Evolutionary conservation across 35 echinoderm and acorn worm species (phyloP).

Genomic region (Heliocidaris tuberculata): DNA sequence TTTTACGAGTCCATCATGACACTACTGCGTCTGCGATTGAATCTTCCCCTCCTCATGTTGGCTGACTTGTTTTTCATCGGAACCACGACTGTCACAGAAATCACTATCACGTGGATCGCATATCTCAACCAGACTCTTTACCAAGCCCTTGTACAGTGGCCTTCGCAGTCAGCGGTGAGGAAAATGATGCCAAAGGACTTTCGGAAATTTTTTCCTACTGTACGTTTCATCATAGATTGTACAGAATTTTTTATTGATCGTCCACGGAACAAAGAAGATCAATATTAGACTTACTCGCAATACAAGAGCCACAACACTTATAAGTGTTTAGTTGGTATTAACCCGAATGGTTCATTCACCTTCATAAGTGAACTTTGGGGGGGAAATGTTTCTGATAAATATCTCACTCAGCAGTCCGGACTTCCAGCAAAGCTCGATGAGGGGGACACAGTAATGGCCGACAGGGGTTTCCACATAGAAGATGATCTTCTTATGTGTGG

Average conservation of each 20-base stretch:
- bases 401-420: slow-evolving; percentile 52
- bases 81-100: slow-evolving; percentile 30
- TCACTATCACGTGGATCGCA: slow-evolving; percentile 61
- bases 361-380: slow-evolving; percentile 52
- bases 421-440: slow-evolving; percentile 46
- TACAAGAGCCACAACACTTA: slow-evolving; percentile 68
- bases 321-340: slow-evolving; percentile 51
- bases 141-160: slow-evolving; percentile 52
- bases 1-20: slow-evolving; percentile 52
- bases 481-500: slow-evolving; percentile 38
- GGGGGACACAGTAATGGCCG: slow-evolving; percentile 65
- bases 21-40: slow-evolving; percentile 47
- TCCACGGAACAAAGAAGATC: slow-evolving; percentile 50
- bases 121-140: slow-evolving; percentile 55
- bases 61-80: slow-evolving; percentile 55
- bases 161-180: slow-evolving; percentile 44
- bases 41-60: slow-evolving; percentile 27
- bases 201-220: slow-evolving; percentile 40
- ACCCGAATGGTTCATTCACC: slow-evolving; percentile 56
- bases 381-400: slow-evolving; percentile 66
- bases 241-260: slow-evolving; percentile 60
- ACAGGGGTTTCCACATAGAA: slow-evolving; percentile 62
- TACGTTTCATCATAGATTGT: slow-evolving; percentile 57
- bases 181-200: slow-evolving; percentile 54
- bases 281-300: slow-evolving; percentile 53